These are phyloP conservation scores for Peribatodes rhomboidaria DNA, from an alignment of 2,888 invertebrate genomes.

Conservation along the genomic window DNA sequence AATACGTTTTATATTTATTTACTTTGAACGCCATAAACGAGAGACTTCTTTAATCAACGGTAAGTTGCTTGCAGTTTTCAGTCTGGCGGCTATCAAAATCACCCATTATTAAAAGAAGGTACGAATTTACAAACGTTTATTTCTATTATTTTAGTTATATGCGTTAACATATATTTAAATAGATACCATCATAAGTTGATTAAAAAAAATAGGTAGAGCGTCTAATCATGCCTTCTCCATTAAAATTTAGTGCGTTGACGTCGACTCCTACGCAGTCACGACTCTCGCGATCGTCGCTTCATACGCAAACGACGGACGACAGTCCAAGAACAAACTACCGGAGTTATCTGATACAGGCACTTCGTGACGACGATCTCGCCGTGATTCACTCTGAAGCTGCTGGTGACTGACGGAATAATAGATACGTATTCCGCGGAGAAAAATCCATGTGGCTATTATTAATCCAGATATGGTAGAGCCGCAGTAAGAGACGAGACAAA, in stretches of 20 bases:
- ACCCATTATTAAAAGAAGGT: too few relatives aligned
- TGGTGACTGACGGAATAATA: slow-evolving; percentile 42
- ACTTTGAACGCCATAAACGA: too few relatives aligned
- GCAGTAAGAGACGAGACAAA: not conserved
- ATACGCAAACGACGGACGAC: slow-evolving; percentile 77
- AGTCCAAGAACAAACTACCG: slow-evolving; percentile 80
- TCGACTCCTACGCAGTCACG: slow-evolving; percentile 78
- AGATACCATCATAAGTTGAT: too few relatives aligned
- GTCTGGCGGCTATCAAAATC: too few relatives aligned
- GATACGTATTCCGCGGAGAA: slow-evolving; percentile 17
- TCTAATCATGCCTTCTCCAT: slow-evolving; percentile 42
- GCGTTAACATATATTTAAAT: too few relatives aligned
- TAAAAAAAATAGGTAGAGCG: not conserved
- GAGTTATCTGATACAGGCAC: slow-evolving; percentile 81
- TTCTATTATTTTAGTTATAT: too few relatives aligned
- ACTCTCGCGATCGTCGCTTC: slow-evolving; percentile 50
- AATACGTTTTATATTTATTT: too few relatives aligned
- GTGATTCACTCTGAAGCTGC: slow-evolving; percentile 61
- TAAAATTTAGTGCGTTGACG: slow-evolving; percentile 53
- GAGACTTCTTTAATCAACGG: not conserved
- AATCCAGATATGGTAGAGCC: slow-evolving; percentile 1
- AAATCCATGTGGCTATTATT: slow-evolving; percentile 16
- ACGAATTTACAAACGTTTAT: too few relatives aligned
- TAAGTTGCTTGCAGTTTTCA: not conserved
- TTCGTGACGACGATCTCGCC: slow-evolving; percentile 75